Percentiles rank a stretch among this genome's conserved stretches.
phyloP scores from a whole-genome alignment of 2,797 vertebrate species.

The Hybognathus amarus region DNA sequence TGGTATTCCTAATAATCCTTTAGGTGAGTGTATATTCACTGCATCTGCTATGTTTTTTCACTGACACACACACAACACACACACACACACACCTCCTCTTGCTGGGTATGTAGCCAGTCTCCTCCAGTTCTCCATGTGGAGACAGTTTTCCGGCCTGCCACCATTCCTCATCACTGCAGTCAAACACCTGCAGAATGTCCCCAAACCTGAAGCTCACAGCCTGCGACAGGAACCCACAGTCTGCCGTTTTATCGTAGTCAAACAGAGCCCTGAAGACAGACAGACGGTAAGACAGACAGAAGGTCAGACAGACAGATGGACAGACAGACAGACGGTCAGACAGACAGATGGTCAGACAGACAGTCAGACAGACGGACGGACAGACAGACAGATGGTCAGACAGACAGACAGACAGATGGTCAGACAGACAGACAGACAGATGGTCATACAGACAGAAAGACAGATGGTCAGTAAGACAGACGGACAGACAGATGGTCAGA shows the following conservation, averaged over 20 bases:
- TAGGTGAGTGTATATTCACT: too few relatives aligned
- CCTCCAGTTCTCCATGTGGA: constrained; percentile 85
- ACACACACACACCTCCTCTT: constrained; percentile 78
- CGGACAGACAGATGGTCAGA: rapidly evolving
- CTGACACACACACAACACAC: background rate
- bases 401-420: too few relatives aligned
- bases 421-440: too few relatives aligned
- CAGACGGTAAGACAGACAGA: too few relatives aligned
- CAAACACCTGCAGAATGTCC: constrained; percentile 86
- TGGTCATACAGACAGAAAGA: background rate
- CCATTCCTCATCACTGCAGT: constrained; percentile 88
- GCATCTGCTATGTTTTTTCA: too few relatives aligned
- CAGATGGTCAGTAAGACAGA: rapidly evolving
- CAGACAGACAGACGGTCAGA: too few relatives aligned
- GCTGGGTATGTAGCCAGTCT: constrained; percentile 86
- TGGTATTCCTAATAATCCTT: too few relatives aligned
- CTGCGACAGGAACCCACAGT: constrained; percentile 89
- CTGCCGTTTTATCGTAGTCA: constrained; percentile 90
- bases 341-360: background rate
- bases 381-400: too few relatives aligned
- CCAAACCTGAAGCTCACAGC: constrained; percentile 88
- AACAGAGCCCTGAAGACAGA: constrained; percentile 81
- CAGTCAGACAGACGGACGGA: too few relatives aligned
- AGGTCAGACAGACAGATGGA: too few relatives aligned
- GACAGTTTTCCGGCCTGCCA: constrained; percentile 87